These are phyloP conservation scores for Tryphoninae sp. DNA, from an alignment of 2,888 invertebrate species.

Conservation along the genomic window DNA sequence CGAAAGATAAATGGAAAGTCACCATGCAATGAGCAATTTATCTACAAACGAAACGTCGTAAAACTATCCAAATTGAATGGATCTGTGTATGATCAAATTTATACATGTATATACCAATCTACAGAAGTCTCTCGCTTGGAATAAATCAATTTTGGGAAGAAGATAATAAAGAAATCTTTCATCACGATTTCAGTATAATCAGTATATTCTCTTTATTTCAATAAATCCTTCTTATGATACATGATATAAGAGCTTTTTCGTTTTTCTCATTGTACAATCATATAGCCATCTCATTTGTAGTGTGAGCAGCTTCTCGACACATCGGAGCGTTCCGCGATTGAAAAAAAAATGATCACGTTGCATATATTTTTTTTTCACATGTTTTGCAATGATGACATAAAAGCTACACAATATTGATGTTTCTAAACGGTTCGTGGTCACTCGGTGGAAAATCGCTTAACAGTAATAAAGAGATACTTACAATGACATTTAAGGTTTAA, in stretches of 20 bases:
- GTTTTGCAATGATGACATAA: neutral
- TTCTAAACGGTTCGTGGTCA: constrained; percentile 38
- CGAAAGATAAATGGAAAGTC: neutral
- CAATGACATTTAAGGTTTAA: constrained; percentile 34
- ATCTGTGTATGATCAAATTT: too few species aligned
- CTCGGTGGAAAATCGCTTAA: constrained; percentile 36
- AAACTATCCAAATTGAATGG: neutral
- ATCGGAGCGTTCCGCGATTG: constrained; percentile 32
- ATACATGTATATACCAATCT: constrained; percentile 4
- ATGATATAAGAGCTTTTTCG: constrained; percentile 63
- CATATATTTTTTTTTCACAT: neutral
- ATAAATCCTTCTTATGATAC: constrained; percentile 65
- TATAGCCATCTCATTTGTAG: constrained; percentile 57
- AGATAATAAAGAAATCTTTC: constrained; percentile 28
- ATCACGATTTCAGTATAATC: constrained; percentile 50
- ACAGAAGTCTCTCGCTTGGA: constrained; percentile 7
- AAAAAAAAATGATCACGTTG: constrained; percentile 1
- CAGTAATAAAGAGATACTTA: constrained; percentile 30
- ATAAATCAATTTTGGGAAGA: constrained; percentile 8
- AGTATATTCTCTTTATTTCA: constrained; percentile 66
- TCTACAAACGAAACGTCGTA: neutral
- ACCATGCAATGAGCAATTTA: neutral
- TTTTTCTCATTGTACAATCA: constrained; percentile 63
- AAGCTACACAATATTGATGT: constrained; percentile 8
- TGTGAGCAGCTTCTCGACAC: constrained; percentile 56